phyloP scores from a whole-genome alignment of 2,113 vertebrate species.

The Gobiocypris rarus region DNA sequence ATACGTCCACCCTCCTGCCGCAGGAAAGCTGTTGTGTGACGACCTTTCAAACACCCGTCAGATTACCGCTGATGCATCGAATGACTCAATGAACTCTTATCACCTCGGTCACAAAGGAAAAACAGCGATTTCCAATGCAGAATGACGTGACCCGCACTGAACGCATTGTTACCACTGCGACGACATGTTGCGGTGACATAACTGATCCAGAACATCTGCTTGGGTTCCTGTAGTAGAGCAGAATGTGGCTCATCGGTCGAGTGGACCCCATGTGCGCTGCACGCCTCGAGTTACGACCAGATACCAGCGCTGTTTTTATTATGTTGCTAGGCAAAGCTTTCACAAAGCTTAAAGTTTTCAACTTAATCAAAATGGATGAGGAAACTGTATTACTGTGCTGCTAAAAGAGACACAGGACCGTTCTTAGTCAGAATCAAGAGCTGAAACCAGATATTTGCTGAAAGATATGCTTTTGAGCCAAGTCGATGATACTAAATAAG shows the following conservation, averaged over 20 bases:
- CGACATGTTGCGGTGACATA: conserved; percentile 67
- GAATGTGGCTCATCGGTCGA: conserved; percentile 60
- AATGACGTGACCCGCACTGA: background rate
- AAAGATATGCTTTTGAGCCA: background rate
- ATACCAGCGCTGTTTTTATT: conserved; percentile 38
- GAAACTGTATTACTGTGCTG: conserved; percentile 42
- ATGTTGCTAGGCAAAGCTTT: conserved; percentile 45
- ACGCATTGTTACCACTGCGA: conserved; percentile 17
- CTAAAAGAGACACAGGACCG: conserved; percentile 24
- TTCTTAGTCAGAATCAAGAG: conserved; percentile 22
- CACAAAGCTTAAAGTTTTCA: conserved; percentile 9
- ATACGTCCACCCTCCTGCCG: conserved; percentile 8
- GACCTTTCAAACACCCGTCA: conserved; percentile 28
- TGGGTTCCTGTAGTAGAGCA: conserved; percentile 47
- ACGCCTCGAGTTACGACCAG: conserved; percentile 26
- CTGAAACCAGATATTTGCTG: conserved; percentile 27
- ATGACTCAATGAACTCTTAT: conserved; percentile 20
- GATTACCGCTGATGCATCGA: conserved; percentile 15
- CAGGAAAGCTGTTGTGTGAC: conserved; percentile 14
- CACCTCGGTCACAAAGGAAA: conserved; percentile 17
- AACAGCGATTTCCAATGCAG: background rate
- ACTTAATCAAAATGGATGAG: conserved; percentile 37
- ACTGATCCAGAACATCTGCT: conserved; percentile 69
- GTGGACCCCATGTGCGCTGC: conserved; percentile 47
- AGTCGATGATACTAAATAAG: background rate